A percentile compares a stretch with the other conserved stretches of the same genome.
phyloP scores from a whole-genome alignment of 2,888 invertebrate species.

The Axea sp. region DNA sequence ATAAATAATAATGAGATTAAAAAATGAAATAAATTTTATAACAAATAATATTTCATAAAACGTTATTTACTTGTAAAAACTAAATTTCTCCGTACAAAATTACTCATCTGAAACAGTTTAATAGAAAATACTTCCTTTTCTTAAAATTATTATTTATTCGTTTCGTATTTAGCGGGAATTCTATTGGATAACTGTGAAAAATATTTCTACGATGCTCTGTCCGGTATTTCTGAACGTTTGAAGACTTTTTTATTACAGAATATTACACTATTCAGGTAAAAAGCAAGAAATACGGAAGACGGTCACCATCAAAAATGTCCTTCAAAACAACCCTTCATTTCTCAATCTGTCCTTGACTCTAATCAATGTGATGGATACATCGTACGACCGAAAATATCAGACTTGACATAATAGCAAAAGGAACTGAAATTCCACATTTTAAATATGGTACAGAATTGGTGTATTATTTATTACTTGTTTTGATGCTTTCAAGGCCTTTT shows the following conservation, averaged over 20 bases:
- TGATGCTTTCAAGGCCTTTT: slow-evolving; percentile 1
- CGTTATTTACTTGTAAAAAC: no score
- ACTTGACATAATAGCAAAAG: slow-evolving; percentile 39
- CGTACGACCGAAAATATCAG: slow-evolving; percentile 2
- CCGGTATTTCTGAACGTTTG: slow-evolving; percentile 9
- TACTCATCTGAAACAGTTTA: no score
- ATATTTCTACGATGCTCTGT: slow-evolving; percentile 7
- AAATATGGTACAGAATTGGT: slow-evolving; percentile 16
- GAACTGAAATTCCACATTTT: slow-evolving; percentile 21
- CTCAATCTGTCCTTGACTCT: slow-evolving; percentile 47
- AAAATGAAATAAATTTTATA: no score
- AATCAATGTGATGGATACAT: slow-evolving; percentile 33
- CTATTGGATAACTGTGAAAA: slow-evolving; percentile 23
- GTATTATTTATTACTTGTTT: slow-evolving; percentile 27
- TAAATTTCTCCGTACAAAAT: no score
- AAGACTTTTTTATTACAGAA: slow-evolving; percentile 38
- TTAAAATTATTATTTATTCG: slow-evolving; percentile 18
- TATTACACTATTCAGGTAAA: slow-evolving; percentile 46
- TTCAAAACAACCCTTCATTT: slow-evolving; percentile 57
- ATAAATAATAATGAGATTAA: no score
- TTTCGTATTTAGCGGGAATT: slow-evolving; percentile 11
- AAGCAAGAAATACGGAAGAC: slow-evolving; percentile 44
- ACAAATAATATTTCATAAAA: no score
- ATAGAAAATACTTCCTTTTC: not conserved
- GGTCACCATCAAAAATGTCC: slow-evolving; percentile 39